Conservation (phyloP, 1,140 invertebrate species). For the Halesus radiatus region DNA sequence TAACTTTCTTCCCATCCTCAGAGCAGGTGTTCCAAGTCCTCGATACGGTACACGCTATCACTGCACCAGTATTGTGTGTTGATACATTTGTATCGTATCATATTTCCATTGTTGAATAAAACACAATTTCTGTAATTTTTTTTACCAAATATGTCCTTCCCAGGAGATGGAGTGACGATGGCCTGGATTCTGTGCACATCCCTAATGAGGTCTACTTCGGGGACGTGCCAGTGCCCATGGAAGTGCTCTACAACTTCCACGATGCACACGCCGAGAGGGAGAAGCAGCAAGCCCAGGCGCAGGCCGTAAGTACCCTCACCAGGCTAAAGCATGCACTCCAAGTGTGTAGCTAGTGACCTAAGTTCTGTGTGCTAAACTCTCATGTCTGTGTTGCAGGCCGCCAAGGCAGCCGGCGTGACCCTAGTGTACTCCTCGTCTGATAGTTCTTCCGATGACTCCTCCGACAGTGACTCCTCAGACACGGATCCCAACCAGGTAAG, state of each 20-base stretch:
- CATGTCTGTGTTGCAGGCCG: constrained; percentile 6
- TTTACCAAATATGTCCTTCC: background rate
- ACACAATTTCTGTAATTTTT: background rate
- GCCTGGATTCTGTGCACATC: constrained; percentile 68
- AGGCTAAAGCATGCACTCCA: background rate
- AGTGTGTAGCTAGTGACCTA: background rate
- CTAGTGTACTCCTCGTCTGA: constrained; percentile 69
- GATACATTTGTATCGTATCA: no score
- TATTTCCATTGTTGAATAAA: background rate
- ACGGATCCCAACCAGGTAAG: constrained; percentile 62
- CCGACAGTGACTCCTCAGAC: constrained; percentile 65
- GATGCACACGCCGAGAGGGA: constrained; percentile 68
- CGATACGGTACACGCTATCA: no score
- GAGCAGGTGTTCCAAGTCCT: no score
- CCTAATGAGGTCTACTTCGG: constrained; percentile 70
- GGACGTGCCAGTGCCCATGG: constrained; percentile 67
- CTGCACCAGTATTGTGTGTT: no score
- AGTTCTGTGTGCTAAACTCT: background rate
- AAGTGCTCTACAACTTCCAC: constrained; percentile 68
- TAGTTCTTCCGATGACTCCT: constrained; percentile 64
- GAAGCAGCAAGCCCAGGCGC: constrained; percentile 58
- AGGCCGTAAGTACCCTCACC: background rate
- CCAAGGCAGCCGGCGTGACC: constrained; percentile 61
- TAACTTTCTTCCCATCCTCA: no score
- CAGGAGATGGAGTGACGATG: constrained; percentile 70